Evolutionary conservation across 2,888 invertebrate species (phyloP), one percentile per base, ranked within the genome.

Genomic region (Cataglyphis altisquamis): DNA sequence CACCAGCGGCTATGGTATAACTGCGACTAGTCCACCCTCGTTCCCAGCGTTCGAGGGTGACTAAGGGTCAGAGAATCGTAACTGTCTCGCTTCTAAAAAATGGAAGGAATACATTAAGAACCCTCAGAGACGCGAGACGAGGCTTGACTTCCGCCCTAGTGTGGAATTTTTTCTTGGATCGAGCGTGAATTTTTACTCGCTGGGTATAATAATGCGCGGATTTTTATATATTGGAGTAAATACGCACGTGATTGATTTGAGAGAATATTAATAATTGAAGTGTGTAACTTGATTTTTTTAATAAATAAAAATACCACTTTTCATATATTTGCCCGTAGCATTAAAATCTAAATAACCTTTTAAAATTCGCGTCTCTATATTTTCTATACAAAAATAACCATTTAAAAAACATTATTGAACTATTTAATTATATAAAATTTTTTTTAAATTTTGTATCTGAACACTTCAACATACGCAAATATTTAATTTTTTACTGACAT

Each of bases 31-130:
- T 89, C 90, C 89, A 87, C 88, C 87, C 88, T 85, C 87, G 87
- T 87, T 91, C 90, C 86, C 90, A 90, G 77, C 85, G 80, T 83
- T 82, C 68, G 87, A 88, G 87, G 89, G 89, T 91, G 91, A 91
- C 91, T 90, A 91, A 91, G 88, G 91, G 87, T 87, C 89, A 84
- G 83, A 85, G 86, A 82, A 86, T 90, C 90, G 89, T 90, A 89
- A 88, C 91, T 89, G 91, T 91, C 91, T 90, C 90, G 82, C 84
- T 83, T 84, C 83, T 84, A 85, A 86, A 89, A 89, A 87, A 88
- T 90, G 89, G 86, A 72, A 87, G 77, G 90, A 90, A 90, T 90
- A 90, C 88, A 90, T 90, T 90, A 90, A 89, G 89, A 88, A 84
- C 68, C 57, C 60, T 41, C 72, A 73, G 57, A 73, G 57, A 63